Conservation (phyloP, 2,113 vertebrate genomes). For the Mus spicilegus region DNA sequence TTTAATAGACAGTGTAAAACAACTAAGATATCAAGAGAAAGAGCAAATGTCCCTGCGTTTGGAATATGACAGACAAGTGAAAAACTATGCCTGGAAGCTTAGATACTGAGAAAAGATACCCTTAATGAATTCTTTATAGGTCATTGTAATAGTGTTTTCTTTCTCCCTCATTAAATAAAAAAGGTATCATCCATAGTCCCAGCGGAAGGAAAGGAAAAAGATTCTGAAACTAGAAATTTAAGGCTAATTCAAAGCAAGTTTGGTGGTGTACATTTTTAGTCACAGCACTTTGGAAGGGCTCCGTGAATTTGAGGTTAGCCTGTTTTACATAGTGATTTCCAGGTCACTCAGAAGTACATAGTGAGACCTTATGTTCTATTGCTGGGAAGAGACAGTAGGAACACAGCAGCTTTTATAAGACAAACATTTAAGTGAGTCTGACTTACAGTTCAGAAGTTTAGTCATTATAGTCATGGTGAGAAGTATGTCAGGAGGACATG, state of each 20-base stretch:
- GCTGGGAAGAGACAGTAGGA: not conserved
- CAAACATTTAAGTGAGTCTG: not conserved
- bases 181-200: not conserved
- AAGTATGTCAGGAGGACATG: not conserved
- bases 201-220: not conserved
- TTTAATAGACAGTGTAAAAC: not conserved
- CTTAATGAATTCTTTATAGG: not conserved
- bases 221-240: not conserved
- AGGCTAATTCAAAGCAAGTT: not conserved
- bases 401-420: not conserved
- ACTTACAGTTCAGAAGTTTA: not conserved
- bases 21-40: not conserved
- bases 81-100: not conserved
- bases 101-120: not conserved
- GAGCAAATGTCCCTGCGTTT: not conserved
- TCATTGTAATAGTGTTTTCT: not conserved
- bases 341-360: not conserved
- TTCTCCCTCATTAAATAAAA: not conserved
- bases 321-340: not conserved
- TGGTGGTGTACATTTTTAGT: not conserved
- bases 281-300: too few relatives aligned
- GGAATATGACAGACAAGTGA: not conserved
- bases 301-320: not conserved
- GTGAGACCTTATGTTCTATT: not conserved
- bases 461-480: not conserved